phyloP scores from a whole-genome alignment of 2,113 vertebrate genomes.

The Emydocephalus ijimae region DNA sequence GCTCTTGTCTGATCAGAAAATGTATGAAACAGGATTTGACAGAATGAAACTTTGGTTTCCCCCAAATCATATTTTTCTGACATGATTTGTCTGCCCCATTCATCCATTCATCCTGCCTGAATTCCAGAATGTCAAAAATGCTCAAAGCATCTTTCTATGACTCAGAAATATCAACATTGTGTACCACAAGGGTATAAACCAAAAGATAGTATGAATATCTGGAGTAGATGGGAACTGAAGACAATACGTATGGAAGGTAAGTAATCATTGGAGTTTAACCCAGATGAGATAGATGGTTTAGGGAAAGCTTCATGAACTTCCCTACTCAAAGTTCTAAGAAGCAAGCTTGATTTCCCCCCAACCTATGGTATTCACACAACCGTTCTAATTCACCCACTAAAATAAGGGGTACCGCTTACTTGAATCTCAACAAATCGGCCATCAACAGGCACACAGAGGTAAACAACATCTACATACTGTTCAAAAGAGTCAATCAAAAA shows the following conservation, averaged over 20 bases:
- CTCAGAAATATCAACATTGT: constrained; percentile 61
- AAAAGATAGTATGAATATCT: constrained; percentile 40
- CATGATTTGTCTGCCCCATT: constrained; percentile 55
- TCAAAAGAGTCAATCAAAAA: not conserved
- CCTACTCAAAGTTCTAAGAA: not conserved
- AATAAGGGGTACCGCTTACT: not conserved
- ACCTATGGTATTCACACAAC: not conserved
- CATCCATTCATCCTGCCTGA: constrained; percentile 35
- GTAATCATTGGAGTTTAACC: not conserved
- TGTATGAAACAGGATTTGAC: constrained; percentile 62
- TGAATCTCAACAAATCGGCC: not conserved
- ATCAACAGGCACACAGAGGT: not conserved
- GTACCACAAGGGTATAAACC: constrained; percentile 60
- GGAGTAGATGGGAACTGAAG: constrained; percentile 28
- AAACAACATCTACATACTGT: not conserved
- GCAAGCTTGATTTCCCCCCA: not conserved
- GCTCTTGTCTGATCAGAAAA: constrained; percentile 61
- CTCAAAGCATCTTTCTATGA: constrained; percentile 46
- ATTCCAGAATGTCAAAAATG: constrained; percentile 61
- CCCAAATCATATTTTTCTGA: constrained; percentile 64
- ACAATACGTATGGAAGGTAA: constrained; percentile 25
- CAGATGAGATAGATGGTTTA: not conserved
- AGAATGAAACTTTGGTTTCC: constrained; percentile 66
- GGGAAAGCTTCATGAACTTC: not conserved
- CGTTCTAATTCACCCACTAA: not conserved